Base-by-base conservation (phyloP, 2,888 invertebrate genomes). In the Lissocephala sabroskyi region DNA sequence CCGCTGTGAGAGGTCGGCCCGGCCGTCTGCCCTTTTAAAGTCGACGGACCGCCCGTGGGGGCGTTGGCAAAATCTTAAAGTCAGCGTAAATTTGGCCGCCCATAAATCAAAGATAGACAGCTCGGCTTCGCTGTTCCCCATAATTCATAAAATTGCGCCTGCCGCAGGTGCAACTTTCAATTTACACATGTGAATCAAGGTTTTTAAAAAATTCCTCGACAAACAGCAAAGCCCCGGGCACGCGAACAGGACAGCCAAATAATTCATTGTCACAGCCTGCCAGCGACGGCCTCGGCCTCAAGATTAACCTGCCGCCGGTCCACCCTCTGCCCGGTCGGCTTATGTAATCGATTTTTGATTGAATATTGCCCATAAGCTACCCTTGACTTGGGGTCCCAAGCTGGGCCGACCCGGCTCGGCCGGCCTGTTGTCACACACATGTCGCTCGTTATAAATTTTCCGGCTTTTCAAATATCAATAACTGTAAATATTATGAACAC, bases 341-440 rank as follows among this genome's bases (percentile, higher is more conserved):
- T 52, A 56, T 78, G 79, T 83, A 82, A 82, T 82, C 82, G 82
- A 82, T 83, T 82, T 83, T 83, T 83, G 82, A 82, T 82, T 83
- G 83, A 82, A 82, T 82, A 82, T 82, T 73, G 74, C 63, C 52
- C 67, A 52, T 65, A 62, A 49, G 56, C 59, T 65, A 53, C 62
- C 61, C 58, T 55, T 52, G 2, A 28, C 28, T n/a, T n/a, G n/a
- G n/a, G n/a, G n/a, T n/a, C 46, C 29, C 33, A 28, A 50, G 9
- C 50, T 18, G 10, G 32, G 10, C 35, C 35, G 16, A 16, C 35
- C 35, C 2, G 1, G 9, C 17, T 9, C 9, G 16, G 35, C 3
- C 3, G 9, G 30, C 30, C 30, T 64, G 73, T 78, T 77, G 75
- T 76, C 75, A 62, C 71, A 75, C 73, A 74, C 73, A 73, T 73